Evolutionary conservation across 2,888 invertebrate species (phyloP), one percentile per base, ranked within the genome.

Genomic region (Spisula solida): DNA sequence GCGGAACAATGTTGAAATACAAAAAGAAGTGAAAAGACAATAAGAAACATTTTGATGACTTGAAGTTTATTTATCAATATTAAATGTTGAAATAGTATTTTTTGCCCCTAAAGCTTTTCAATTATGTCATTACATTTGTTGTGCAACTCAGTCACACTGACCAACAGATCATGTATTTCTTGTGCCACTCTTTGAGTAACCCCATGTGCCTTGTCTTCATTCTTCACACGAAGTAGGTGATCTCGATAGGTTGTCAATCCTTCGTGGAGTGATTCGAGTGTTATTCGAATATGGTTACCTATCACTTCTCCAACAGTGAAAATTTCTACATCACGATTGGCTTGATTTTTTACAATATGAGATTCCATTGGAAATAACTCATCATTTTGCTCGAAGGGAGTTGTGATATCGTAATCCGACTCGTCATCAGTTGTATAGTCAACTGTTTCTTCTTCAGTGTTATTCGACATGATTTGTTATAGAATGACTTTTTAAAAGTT

Each of bases 1-100:
- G 84, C 84, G 14, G 48, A 78, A 20, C 25, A 48, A 47, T n/a
- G 78, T 16, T 75, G 84, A 25, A 48, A 18, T 51, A 75, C 20
- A 83, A 78, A 0, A 31, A 31, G 4, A 14, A 78, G 16, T 29
- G 29, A 78, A 1, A 34, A 41, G n/a, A 81, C 20, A 60, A 55
- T 5, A 5, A 31, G 25, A 82, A 56, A 29, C 82, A 82, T 31
- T 8, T 56, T 55, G 10, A 31, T 55, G 14, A 56, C 1, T 4
- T 25, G 8, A 0, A 29, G 2, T 41, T n/a, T 31, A 25, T 29
- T 70, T 2, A n/a, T 29, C 20, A 20, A 6, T 70, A 6, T 18
- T 20, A 20, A 70, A 14, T 70, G 25, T n/a, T 70, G 25, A 20
- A 70, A 70, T 29, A 29, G 25, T 70, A n/a, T 20, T 70, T 51